Evolutionary conservation across 2,888 invertebrate genomes (phyloP).

Genomic region (Drosophila colorata): DNA sequence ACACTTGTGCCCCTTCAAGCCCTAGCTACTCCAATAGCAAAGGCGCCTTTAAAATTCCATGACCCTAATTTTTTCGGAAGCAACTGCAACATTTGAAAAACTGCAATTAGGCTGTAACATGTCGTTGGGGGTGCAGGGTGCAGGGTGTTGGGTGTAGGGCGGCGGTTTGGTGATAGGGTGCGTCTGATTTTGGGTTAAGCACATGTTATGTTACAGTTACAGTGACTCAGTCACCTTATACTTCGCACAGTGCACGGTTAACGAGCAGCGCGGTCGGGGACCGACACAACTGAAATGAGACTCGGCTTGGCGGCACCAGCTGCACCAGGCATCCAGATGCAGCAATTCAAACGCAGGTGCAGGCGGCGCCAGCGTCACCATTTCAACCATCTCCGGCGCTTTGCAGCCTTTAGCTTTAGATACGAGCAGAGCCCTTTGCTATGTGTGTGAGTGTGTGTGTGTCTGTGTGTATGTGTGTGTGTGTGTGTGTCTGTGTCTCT

Average conservation of each 20-base stretch:
- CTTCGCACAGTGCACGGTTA: conserved; percentile 39
- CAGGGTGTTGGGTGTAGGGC: not conserved
- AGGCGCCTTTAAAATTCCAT: conserved; percentile 66
- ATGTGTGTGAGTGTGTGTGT: conserved; percentile 1
- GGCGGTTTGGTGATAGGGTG: conserved; percentile 28
- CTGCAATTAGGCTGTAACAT: conserved; percentile 69
- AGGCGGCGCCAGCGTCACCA: conserved; percentile 41
- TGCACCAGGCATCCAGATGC: conserved; percentile 40
- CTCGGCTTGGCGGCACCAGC: conserved; percentile 30
- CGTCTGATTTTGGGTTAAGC: conserved; percentile 69
- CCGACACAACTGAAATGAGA: conserved; percentile 52
- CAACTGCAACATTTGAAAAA: conserved; percentile 70
- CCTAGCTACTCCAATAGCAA: conserved; percentile 40
- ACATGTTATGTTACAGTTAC: conserved; percentile 65
- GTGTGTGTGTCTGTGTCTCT: conserved; percentile 20
- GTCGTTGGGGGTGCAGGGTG: conserved; percentile 32
- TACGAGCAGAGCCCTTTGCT: not conserved
- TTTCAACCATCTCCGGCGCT: conserved; percentile 41
- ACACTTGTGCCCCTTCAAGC: conserved; percentile 42
- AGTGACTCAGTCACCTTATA: conserved; percentile 55
- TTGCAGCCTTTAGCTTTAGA: conserved; percentile 18
- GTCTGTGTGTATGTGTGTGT: conserved; percentile 10
- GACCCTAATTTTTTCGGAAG: conserved; percentile 73
- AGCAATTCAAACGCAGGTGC: conserved; percentile 59
- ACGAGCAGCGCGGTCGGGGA: conserved; percentile 38